Conservation (phyloP, 2,888 invertebrate genomes). For the Platycnemis pennipes region DNA sequence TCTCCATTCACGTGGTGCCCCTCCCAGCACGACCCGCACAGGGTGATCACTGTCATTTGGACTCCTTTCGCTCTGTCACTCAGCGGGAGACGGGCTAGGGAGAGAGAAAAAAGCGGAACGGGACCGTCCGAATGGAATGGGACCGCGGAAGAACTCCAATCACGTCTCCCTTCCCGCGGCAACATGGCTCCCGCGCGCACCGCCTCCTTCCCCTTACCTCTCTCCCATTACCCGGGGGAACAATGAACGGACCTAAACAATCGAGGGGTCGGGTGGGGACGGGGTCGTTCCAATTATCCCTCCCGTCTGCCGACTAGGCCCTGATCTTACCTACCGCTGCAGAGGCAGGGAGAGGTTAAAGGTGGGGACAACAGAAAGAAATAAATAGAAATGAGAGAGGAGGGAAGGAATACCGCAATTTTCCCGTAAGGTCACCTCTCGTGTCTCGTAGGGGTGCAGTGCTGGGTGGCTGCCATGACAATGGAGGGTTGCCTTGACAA, state of each 20-base stretch:
- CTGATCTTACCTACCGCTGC: neutral
- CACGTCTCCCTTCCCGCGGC: neutral
- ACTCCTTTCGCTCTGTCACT: constrained; percentile 4
- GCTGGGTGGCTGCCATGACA: neutral
- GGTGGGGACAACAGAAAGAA: neutral
- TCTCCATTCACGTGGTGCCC: neutral
- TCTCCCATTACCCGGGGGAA: too few species aligned
- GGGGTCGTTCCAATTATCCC: constrained; percentile 2
- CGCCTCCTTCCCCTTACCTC: neutral
- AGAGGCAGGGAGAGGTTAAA: neutral
- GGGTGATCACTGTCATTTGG: constrained; percentile 27
- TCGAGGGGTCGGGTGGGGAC: neutral
- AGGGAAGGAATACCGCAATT: neutral
- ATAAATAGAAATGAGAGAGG: neutral
- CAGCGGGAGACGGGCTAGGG: neutral
- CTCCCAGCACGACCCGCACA: neutral
- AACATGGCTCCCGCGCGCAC: constrained; percentile 28
- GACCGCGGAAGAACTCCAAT: neutral
- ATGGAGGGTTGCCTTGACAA: too few species aligned
- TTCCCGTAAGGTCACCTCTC: neutral
- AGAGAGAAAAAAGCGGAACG: neutral
- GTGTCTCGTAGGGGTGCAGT: neutral
- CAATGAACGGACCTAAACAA: neutral
- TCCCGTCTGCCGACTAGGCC: neutral
- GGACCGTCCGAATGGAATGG: too few species aligned